These are phyloP conservation scores for Tuberolachnus salignus DNA, from an alignment of 2,888 invertebrate genomes.

Conservation along the genomic window DNA sequence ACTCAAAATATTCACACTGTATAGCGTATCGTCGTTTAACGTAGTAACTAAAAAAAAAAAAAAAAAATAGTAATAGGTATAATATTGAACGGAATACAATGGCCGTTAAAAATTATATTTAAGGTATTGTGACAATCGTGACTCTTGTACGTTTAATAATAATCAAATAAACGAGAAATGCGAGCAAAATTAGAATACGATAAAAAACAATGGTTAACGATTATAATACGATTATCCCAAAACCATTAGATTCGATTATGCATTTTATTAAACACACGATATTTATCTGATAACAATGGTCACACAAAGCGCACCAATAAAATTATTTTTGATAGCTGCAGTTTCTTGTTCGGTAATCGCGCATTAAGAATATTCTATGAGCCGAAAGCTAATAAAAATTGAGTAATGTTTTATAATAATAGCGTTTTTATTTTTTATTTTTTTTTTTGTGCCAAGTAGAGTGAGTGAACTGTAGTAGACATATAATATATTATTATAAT, in stretches of 20 bases:
- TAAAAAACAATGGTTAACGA: conserved; percentile 47
- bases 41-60: no score
- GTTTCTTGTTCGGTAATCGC: background rate
- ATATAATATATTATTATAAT: background rate
- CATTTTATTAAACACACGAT: conserved; percentile 39
- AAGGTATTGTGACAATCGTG: conserved; percentile 38
- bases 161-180: conserved; percentile 41
- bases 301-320: conserved; percentile 20
- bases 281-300: conserved; percentile 37
- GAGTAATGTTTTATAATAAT: background rate
- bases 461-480: conserved; percentile 26
- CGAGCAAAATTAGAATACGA: conserved; percentile 42
- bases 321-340: conserved; percentile 12
- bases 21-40: no score
- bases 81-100: conserved; percentile 48
- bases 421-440: background rate
- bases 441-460: conserved; percentile 8
- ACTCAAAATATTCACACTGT: no score
- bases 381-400: conserved; percentile 10
- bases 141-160: conserved; percentile 13
- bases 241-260: conserved; percentile 46
- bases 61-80: conserved; percentile 12
- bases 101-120: conserved; percentile 39
- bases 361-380: conserved; percentile 12
- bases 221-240: conserved; percentile 40